Evolutionary conservation across 2,888 invertebrate genomes (phyloP).

Genomic region (Catocala sponsa): DNA sequence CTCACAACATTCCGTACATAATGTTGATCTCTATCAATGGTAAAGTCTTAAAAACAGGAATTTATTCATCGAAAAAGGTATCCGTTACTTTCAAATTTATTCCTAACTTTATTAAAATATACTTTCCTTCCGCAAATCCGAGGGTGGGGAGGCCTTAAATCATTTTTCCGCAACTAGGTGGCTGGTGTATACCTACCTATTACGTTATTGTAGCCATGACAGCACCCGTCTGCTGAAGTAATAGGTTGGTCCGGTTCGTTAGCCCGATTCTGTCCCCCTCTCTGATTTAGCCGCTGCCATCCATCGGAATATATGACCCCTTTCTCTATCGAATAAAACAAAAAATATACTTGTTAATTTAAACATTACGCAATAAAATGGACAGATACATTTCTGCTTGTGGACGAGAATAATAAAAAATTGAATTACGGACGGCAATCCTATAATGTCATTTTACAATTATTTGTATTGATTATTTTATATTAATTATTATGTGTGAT

Average conservation of each 20-base stretch:
- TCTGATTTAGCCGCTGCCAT: constrained; percentile 44
- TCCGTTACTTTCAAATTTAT: constrained; percentile 36
- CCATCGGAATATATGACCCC: constrained; percentile 38
- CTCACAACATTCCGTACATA: background rate
- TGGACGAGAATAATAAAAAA: constrained; percentile 28
- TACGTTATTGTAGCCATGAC: constrained; percentile 49
- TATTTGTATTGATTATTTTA: too few relatives aligned
- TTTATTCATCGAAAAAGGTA: constrained; percentile 12
- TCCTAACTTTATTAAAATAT: constrained; percentile 38
- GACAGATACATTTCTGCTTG: constrained; percentile 21
- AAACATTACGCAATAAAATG: constrained; percentile 35
- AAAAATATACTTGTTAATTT: constrained; percentile 45
- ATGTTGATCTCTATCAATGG: background rate
- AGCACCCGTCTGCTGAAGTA: constrained; percentile 57
- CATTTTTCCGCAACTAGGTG: constrained; percentile 42
- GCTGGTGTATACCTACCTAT: constrained; percentile 36
- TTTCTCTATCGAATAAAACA: constrained; percentile 31
- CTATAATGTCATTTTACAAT: background rate
- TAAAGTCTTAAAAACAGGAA: background rate
- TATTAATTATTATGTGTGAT: too few relatives aligned
- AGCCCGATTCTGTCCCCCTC: constrained; percentile 51
- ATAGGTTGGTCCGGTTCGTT: constrained; percentile 64
- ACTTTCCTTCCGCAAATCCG: constrained; percentile 33
- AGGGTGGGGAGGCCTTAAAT: constrained; percentile 35
- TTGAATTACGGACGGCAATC: constrained; percentile 8